phyloP scores from a whole-genome alignment of 2,888 invertebrate species.

The Sthenelais limicola region DNA sequence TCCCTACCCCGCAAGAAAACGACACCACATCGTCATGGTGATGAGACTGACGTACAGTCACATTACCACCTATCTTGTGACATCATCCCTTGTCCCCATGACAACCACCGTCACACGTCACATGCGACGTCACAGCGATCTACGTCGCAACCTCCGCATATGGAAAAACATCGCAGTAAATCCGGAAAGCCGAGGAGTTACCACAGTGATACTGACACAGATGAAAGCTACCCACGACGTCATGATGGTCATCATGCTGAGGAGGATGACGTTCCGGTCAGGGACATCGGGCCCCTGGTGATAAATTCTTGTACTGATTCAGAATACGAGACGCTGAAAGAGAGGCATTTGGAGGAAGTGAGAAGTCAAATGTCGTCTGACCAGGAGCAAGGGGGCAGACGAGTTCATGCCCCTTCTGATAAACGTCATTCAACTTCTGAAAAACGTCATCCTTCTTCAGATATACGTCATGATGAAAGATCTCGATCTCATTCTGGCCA shows the following conservation, averaged over 20 bases:
- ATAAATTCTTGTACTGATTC: conserved; percentile 10
- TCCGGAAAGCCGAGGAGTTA: conserved; percentile 19
- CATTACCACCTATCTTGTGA: conserved; percentile 40
- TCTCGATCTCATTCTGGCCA: background rate
- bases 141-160: too few species aligned
- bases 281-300: conserved; percentile 12
- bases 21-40: background rate
- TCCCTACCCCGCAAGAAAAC: background rate
- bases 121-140: background rate
- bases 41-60: background rate
- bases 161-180: too few species aligned
- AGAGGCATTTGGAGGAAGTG: conserved; percentile 8
- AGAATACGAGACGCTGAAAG: conserved; percentile 19
- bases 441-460: too few species aligned
- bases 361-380: background rate
- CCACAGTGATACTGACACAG: conserved; percentile 16
- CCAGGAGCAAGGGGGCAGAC: background rate
- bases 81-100: conserved; percentile 37
- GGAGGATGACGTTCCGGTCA: conserved; percentile 25
- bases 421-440: background rate
- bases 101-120: background rate
- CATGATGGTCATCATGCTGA: background rate
- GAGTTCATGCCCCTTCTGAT: background rate
- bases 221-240: background rate
- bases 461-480: background rate